Conservation (phyloP, 2,888 invertebrate species). For the Prenolepis imparis region DNA sequence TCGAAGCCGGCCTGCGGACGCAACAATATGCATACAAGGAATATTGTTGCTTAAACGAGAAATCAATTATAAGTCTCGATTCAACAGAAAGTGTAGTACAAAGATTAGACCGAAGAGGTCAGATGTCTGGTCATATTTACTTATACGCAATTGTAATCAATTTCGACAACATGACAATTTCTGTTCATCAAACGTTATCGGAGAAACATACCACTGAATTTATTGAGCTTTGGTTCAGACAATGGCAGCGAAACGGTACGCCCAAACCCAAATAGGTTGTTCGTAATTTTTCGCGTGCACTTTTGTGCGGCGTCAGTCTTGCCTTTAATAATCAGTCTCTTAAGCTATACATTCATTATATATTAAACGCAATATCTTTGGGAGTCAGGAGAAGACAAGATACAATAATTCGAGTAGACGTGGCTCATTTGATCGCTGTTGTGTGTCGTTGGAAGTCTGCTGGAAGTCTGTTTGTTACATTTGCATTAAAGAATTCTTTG, state of each 20-base stretch:
- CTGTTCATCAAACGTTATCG: neutral
- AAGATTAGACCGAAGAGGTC: neutral
- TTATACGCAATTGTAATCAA: neutral
- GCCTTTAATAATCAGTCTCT: neutral
- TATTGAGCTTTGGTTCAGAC: neutral
- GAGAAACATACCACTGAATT: neutral
- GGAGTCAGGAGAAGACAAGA: neutral
- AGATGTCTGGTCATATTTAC: neutral
- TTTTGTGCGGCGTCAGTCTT: neutral
- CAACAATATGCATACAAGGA: conserved; percentile 13
- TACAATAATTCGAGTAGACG: neutral
- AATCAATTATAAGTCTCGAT: neutral
- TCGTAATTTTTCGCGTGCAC: neutral
- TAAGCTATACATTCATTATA: neutral
- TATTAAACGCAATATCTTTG: neutral
- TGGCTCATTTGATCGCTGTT: neutral
- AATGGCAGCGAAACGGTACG: neutral
- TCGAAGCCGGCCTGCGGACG: too few relatives aligned
- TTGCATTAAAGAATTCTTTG: neutral
- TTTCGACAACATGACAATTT: neutral
- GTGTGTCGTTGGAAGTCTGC: neutral
- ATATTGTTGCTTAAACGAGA: neutral
- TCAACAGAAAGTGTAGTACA: neutral
- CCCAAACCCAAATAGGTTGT: neutral
- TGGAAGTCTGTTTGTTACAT: neutral